A percentile compares a stretch with the other conserved stretches of the same genome.
phyloP scores from a whole-genome alignment of 2,888 invertebrate species.

The Spisula solida region DNA sequence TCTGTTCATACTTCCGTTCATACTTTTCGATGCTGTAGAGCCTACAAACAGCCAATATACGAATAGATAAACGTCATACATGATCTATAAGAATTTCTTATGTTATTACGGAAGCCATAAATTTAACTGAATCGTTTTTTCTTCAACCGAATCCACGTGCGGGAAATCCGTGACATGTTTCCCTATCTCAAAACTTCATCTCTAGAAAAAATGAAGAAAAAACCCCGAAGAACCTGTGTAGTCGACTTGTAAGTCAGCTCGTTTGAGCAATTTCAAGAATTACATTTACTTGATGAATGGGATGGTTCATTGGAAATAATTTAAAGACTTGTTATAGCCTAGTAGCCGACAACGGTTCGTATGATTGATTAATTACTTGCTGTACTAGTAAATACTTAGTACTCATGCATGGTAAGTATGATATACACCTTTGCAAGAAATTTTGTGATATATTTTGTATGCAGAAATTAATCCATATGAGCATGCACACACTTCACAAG shows the following conservation, averaged over 20 bases:
- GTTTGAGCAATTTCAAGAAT: conserved; percentile 55
- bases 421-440: not conserved
- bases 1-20: not conserved
- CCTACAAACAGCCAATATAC: not conserved
- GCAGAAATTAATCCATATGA: not conserved
- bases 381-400: not conserved
- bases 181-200: conserved; percentile 14
- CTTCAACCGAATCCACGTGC: conserved; percentile 42
- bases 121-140: conserved; percentile 26
- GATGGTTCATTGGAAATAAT: conserved; percentile 47
- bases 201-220: conserved; percentile 12
- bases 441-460: not conserved
- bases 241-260: not conserved
- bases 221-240: not conserved
- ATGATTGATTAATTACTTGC: not conserved
- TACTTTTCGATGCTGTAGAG: conserved; percentile 17
- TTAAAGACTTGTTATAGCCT: conserved; percentile 26
- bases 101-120: conserved; percentile 1
- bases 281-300: conserved; percentile 50
- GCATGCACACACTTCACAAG: too few species aligned
- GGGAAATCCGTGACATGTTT: conserved; percentile 28
- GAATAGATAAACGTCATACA: not conserved
- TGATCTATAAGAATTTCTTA: not conserved
- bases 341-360: not conserved
- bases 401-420: not conserved